Base-by-base conservation (phyloP, 2,797 vertebrate species). In the Rhinophrynus dorsalis region DNA sequence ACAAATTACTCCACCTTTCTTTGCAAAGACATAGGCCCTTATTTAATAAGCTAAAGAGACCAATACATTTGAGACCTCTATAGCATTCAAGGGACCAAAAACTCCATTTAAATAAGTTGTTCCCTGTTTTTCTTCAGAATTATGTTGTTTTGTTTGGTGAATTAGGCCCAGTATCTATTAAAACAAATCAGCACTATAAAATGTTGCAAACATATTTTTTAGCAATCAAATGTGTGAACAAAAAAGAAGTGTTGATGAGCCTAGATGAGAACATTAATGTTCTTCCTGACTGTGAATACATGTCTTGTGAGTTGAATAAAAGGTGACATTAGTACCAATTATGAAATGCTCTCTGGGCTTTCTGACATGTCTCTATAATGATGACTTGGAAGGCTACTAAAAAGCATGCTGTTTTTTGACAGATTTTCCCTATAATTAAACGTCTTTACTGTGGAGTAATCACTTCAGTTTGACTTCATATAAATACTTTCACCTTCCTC, bases 251-350 rank as follows among this genome's bases (percentile, higher is more conserved):
- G 12, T 27, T 52, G 57, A 61, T 69, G 56, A 69, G 35, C 52
- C 61, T 35, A 69, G 57, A 52, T 37, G 45, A 54, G 67, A 69
- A 69, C 67, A 69, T 69, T 69, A 61, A 33, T 61, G 57, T 33
- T 42, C 67, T 27, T 32, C 27, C 35, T 12, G n/a, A n/a, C n/a
- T n/a, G 21, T 9, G 20, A 20, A 12, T 33, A 6, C 51, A 30
- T 18, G 59, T 44, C 27, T 26, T 20, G 35, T 33, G 56, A 48
- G 47, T 10, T 17, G 35, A 52, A 59, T 50, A 59, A 50, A 33
- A 44, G 67, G 47, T 61, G 57, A 54, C 57, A 68, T 59, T 60
- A 69, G 58, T 21, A 35, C 24, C 50, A 69, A 61, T 69, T 69
- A 69, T 33, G 15, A 20, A 1, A 42, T 9, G 11, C 35, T 61